A percentile compares a stretch with the other conserved stretches of the same genome.
These are phyloP conservation scores for Centroberyx gerrardi DNA, from an alignment of 2,797 vertebrate species.

Conservation along the genomic window DNA sequence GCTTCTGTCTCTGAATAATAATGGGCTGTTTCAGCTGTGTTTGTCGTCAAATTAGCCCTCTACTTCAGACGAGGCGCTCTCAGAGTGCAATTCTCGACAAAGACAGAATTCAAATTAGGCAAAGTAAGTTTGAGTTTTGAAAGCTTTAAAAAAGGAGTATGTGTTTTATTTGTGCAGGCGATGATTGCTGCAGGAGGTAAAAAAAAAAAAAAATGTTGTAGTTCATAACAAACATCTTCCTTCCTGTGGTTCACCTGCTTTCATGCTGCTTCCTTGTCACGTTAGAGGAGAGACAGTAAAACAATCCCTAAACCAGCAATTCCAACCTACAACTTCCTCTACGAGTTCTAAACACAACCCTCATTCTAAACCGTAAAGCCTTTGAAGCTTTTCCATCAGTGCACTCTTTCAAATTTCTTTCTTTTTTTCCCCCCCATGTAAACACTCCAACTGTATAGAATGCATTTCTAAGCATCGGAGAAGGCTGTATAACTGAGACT, in stretches of 20 bases:
- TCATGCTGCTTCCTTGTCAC: slow-evolving; percentile 30
- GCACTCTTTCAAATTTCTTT: slow-evolving; percentile 2
- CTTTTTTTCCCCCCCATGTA: slow-evolving; percentile 36
- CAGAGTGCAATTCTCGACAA: slow-evolving; percentile 65
- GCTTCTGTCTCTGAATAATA: slow-evolving; percentile 74
- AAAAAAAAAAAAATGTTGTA: slow-evolving; percentile 33
- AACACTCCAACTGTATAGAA: slow-evolving; percentile 30
- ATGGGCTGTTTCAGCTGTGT: slow-evolving; percentile 76
- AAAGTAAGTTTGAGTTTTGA: slow-evolving; percentile 51
- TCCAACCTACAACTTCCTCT: slow-evolving; percentile 30
- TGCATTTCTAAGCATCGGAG: slow-evolving; percentile 29
- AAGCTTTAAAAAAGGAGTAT: slow-evolving; percentile 46
- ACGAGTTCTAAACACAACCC: slow-evolving; percentile 26
- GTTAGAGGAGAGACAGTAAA: slow-evolving; percentile 29
- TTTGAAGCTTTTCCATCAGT: slow-evolving; percentile 55
- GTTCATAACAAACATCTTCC: slow-evolving; percentile 34
- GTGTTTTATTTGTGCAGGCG: slow-evolving; percentile 56
- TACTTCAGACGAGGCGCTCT: slow-evolving; percentile 67
- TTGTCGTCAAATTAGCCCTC: slow-evolving; percentile 81
- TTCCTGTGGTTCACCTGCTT: slow-evolving; percentile 23
- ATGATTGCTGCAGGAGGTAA: slow-evolving; percentile 60
- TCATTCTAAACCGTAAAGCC: slow-evolving; percentile 29
- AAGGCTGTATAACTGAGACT: slow-evolving; percentile 45
- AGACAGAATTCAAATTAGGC: slow-evolving; percentile 71
- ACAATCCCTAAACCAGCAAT: slow-evolving; percentile 41